phyloP scores from a whole-genome alignment of 1,140 invertebrate species.

The Globodera ellingtonae region DNA sequence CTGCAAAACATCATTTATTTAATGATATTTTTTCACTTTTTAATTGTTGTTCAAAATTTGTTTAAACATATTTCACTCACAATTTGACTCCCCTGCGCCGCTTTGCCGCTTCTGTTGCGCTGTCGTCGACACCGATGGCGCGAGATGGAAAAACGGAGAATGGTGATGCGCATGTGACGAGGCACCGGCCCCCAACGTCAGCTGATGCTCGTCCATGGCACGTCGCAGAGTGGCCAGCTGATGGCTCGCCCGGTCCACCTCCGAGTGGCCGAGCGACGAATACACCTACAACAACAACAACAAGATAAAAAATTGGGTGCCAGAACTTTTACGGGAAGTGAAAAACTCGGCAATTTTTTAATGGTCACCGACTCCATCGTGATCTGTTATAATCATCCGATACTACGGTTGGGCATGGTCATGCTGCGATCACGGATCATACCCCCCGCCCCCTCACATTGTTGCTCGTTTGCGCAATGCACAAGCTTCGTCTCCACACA shows the following conservation, averaged over 20 bases:
- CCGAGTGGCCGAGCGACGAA: constrained; percentile 10
- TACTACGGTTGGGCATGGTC: too few relatives aligned
- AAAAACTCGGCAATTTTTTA: background rate
- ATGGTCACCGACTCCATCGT: too few relatives aligned
- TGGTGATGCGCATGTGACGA: constrained; percentile 4
- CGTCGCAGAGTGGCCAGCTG: constrained; percentile 12
- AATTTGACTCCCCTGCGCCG: background rate
- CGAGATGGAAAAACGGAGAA: background rate
- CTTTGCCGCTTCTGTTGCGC: constrained; percentile 13
- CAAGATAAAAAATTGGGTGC: background rate
- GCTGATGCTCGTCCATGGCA: constrained; percentile 25
- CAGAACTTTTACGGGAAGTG: background rate
- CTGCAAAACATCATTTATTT: constrained; percentile 13
- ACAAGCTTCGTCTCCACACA: constrained; percentile 52
- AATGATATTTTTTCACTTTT: too few relatives aligned
- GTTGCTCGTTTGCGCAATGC: constrained; percentile 18
- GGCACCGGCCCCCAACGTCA: background rate
- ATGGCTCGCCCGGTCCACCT: constrained; percentile 23
- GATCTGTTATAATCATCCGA: too few relatives aligned
- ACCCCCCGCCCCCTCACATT: background rate
- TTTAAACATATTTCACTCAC: background rate
- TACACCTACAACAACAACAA: constrained; percentile 31
- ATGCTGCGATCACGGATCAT: too few relatives aligned
- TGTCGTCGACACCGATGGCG: background rate
- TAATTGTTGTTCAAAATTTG: too few relatives aligned